Evolutionary conservation across 1,140 invertebrate genomes (phyloP).

Genomic region (Macrobrachium rosenbergii): DNA sequence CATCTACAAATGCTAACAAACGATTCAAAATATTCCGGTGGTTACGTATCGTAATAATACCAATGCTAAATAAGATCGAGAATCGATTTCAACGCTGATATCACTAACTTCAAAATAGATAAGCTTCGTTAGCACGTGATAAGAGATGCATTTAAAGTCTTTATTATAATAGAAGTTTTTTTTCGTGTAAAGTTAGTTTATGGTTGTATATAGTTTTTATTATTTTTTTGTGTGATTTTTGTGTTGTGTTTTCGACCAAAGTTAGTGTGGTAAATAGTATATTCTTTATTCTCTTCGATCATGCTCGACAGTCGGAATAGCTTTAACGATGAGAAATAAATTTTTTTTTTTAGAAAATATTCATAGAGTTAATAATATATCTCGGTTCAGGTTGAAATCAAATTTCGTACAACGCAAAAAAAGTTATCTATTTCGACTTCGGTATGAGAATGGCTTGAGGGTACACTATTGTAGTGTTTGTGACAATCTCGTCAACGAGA

Average conservation of each 20-base stretch:
- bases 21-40: too few relatives aligned
- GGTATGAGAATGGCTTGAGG: constrained; percentile 37
- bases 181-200: neutral
- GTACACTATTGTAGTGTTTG: neutral
- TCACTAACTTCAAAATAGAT: neutral
- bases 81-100: too few relatives aligned
- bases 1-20: too few relatives aligned
- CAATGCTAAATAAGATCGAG: too few relatives aligned
- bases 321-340: neutral
- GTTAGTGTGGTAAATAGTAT: constrained; percentile 48
- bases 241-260: constrained; percentile 62
- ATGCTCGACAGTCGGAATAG: constrained; percentile 13
- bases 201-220: constrained; percentile 3
- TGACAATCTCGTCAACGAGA: too few relatives aligned
- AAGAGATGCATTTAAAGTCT: too few relatives aligned
- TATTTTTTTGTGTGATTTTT: constrained; percentile 38
- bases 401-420: neutral
- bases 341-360: too few relatives aligned
- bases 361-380: too few relatives aligned
- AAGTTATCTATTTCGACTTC: neutral
- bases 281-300: neutral
- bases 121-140: constrained; percentile 12
- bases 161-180: neutral
- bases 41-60: too few relatives aligned
- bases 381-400: neutral